Evolutionary conservation across 2,113 vertebrate genomes (phyloP), one percentile per base, ranked within the genome.

Genomic region (Siphamia tubifer): DNA sequence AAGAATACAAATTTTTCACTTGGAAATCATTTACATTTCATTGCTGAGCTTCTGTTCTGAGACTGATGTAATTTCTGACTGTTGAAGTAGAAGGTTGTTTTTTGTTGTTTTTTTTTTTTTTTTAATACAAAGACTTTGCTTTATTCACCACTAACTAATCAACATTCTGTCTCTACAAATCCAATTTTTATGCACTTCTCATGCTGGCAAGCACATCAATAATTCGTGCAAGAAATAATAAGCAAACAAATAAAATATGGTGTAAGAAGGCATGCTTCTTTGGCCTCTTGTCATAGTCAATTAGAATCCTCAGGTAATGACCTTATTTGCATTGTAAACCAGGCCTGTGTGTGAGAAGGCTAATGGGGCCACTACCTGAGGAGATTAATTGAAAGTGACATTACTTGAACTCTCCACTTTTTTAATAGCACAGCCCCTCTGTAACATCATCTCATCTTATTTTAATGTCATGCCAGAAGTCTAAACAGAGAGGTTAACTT

Each of bases 331-430:
- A 95, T 95, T 93, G 93, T 91, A 92, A 95, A 93, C 88, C 81
- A 90, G 94, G 93, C 92, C 92, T 91, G 92, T 89, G 93, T 93
- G 93, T 93, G 92, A 91, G 93, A 90, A 92, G 94, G 94, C 95
- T 95, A 97, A 96, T 95, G 94, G 94, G 93, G 93, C 92, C 90
- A 92, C 92, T 92, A 96, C 94, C 94, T 92, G 93, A 94, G 89
- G 92, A 93, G 90, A 93, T 93, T 95, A 95, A 97, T 96, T 95
- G 94, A 95, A 95, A 95, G 92, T 94, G 95, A 96, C 95, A 94
- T 93, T 89, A 94, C 90, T 94, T 94, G 93, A 96, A 95, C 94
- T 94, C 71, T 48, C 25, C 17, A 79, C 40, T 43, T 36, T 31
- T 55, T 63, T 30, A n/a, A 93, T 87, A 90, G 90, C 93, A 93